phyloP scores from a whole-genome alignment of 2,888 invertebrate species.

The Tenodera sinensis region DNA sequence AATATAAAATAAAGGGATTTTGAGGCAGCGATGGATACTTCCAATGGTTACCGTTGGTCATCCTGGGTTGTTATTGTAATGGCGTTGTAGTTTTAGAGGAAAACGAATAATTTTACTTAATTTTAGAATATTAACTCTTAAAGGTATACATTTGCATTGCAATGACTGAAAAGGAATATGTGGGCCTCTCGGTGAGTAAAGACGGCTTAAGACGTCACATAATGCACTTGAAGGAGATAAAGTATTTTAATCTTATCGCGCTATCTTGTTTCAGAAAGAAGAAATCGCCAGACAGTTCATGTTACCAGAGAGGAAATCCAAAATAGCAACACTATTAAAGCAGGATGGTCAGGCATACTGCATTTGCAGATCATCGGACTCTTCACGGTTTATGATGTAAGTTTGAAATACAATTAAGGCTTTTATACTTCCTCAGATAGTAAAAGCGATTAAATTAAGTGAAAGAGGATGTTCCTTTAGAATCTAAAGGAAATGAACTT shows the following conservation, averaged over 20 bases:
- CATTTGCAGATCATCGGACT: constrained; percentile 90
- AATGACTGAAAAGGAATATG: constrained; percentile 33
- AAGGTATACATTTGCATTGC: neutral
- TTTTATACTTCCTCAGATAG: too few species aligned
- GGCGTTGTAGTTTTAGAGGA: neutral
- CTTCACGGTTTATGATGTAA: constrained; percentile 95
- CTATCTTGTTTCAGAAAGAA: constrained; percentile 60
- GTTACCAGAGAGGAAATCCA: constrained; percentile 84
- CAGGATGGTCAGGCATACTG: constrained; percentile 93
- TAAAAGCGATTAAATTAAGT: too few species aligned
- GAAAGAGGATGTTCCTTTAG: too few species aligned
- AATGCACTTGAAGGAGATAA: neutral
- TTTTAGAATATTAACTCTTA: neutral
- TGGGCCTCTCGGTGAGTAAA: constrained; percentile 31
- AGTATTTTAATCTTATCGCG: neutral
- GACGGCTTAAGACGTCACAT: neutral
- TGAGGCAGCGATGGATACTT: neutral
- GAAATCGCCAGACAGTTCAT: constrained; percentile 88
- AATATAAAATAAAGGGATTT: neutral
- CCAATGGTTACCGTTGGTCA: neutral
- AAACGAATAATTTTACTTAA: neutral
- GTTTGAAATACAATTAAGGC: constrained; percentile 38
- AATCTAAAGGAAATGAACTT: too few species aligned
- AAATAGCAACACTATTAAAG: constrained; percentile 80
- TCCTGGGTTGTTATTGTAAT: neutral